These are phyloP conservation scores for Bombyx huttoni DNA, from an alignment of 2,888 invertebrate species.

Conservation along the genomic window DNA sequence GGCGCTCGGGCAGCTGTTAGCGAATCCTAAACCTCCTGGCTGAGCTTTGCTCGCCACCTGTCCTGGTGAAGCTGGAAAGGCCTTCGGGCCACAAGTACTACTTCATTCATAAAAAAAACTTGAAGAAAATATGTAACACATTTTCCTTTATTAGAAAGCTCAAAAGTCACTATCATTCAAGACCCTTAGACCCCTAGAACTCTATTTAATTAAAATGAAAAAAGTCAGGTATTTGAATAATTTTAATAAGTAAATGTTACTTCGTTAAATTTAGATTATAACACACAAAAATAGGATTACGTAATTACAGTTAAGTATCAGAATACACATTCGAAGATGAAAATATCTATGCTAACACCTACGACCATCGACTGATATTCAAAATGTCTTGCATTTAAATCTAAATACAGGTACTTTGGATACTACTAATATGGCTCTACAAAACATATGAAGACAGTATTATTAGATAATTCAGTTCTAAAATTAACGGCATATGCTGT, in stretches of 20 bases:
- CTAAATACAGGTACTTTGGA: neutral
- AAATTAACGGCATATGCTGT: neutral
- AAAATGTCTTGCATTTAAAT: neutral
- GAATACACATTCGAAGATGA: neutral
- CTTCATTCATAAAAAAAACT: too few species aligned
- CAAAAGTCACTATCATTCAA: too few species aligned
- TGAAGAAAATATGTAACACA: too few species aligned
- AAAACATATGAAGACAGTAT: too few species aligned
- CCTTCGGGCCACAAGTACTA: too few species aligned
- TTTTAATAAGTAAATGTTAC: neutral
- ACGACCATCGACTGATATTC: neutral
- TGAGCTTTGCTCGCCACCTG: too few species aligned
- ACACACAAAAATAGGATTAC: neutral
- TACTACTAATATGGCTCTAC: neutral
- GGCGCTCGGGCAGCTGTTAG: too few species aligned
- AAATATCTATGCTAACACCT: neutral
- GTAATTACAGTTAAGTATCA: neutral
- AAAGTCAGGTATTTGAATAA: neutral
- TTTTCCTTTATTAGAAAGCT: too few species aligned
- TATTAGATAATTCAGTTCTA: too few species aligned
- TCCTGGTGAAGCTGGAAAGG: too few species aligned
- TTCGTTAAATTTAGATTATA: neutral
- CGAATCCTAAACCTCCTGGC: too few species aligned
- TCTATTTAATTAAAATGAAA: neutral
- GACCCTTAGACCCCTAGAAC: too few species aligned